Evolutionary conservation across 2,888 invertebrate genomes (phyloP), one percentile per base, ranked within the genome.

Genomic region (Elegia similella): DNA sequence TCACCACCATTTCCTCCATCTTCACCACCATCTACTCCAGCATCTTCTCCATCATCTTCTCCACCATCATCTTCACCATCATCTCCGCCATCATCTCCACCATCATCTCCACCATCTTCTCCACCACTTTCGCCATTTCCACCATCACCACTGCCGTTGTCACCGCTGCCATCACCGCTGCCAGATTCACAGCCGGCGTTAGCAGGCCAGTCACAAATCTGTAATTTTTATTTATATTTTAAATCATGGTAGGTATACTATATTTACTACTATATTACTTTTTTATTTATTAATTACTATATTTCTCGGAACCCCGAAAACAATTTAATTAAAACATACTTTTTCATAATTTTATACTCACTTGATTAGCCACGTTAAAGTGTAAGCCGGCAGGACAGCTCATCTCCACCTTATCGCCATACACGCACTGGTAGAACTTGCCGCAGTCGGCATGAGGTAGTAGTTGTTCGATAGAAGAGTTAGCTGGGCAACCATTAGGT

Each of bases 401-500:
- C 6, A 56, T 50, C 43, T 64, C 67, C 0, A 69, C 62, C 50
- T 57, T 48, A 5, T 61, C 42, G 3, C 74, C 73, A 16, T 53
- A 53, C 0, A 65, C 66, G 48, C 76, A 76, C 34, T 65, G 63
- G 59, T 74, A 77, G 69, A 75, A 78, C 7, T 63, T 65, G 29
- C n/a, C 55, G 63, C 78, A 78, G 17, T 73, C 62, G 7, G 65
- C 66, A 30, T 73, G 71, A 0, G 75, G 72, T 13, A 77, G 38
- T 0, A 72, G 43, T 56, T 55, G 29, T 61, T 55, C 42, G 42
- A 17, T 16, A 2, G 13, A 42, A 16, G 5, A 29, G 30, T 46
- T 53, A 42, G 15, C 57, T 47, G 52, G 47, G 38, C 52, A 44
- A 12, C 52, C 52, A 12, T 47, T 46, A 8, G 47, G 32, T 47